Evolutionary conservation across 23 tunicate species (phyloP).

Genomic region (Halocynthia roretzi): DNA sequence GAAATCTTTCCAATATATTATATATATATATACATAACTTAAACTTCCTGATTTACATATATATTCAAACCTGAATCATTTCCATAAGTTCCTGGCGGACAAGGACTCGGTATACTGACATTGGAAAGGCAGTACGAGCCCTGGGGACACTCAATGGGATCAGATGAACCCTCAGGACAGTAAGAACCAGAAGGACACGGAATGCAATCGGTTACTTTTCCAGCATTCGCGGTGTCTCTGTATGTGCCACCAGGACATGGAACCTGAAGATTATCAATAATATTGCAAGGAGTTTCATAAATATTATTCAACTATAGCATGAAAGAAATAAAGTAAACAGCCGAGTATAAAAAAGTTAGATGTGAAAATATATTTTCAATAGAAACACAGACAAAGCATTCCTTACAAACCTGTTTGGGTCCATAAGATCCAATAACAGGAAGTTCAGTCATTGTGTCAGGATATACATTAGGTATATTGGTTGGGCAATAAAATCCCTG

Average conservation of each 20-base stretch:
- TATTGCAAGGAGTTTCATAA: neutral
- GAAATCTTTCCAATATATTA: neutral
- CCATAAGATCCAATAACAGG: slow-evolving; percentile 79
- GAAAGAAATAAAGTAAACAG: neutral
- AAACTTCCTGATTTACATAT: neutral
- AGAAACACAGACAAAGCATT: neutral
- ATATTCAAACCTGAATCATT: slow-evolving; percentile 15
- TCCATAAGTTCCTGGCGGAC: slow-evolving; percentile 95
- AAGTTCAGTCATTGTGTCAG: slow-evolving; percentile 34
- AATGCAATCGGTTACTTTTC: slow-evolving; percentile 43
- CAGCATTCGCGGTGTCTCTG: slow-evolving; percentile 21
- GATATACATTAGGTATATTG: slow-evolving; percentile 44
- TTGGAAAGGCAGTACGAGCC: slow-evolving; percentile 68
- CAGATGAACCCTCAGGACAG: slow-evolving; percentile 60
- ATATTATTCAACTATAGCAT: neutral
- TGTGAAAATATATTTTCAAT: neutral
- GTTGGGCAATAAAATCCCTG: slow-evolving; percentile 84
- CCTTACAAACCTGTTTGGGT: slow-evolving; percentile 59
- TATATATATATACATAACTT: neutral
- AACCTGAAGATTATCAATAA: slow-evolving; percentile 25
- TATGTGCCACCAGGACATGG: slow-evolving; percentile 94
- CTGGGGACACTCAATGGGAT: slow-evolving; percentile 41
- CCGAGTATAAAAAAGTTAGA: neutral
- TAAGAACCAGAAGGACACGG: slow-evolving; percentile 62
- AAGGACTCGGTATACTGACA: slow-evolving; percentile 51